Base-by-base conservation (phyloP, 2,888 invertebrate species). In the Notodonta dromedarius region DNA sequence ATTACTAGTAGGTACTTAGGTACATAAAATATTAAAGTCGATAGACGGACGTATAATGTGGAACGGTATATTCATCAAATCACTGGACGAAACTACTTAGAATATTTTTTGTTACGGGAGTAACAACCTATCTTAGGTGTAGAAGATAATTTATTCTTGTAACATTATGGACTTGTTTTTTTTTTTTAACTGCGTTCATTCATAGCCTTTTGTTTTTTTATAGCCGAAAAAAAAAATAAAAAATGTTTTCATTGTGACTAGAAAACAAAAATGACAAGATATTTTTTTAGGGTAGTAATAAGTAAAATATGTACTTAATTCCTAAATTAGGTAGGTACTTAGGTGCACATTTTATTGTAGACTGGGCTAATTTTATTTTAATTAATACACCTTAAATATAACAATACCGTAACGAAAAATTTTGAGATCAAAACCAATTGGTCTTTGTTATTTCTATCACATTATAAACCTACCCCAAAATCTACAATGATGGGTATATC, bases 381-480 rank as follows among this genome's bases (percentile, higher is more conserved):
- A 42, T 44, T 50, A 11, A 13, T 53, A 53, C 50, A 48, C 8
- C 8, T 8, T 7, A 51, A 51, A 16, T 24, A 51, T 51, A 51
- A 16, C 9, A 5, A 11, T 46, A 46, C 13, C 13, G 8, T 32
- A 52, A 32, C 9, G 32, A 52, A 63, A 60, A 35, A 35, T 68
- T 24, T 70, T 63, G 70, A 66, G 71, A 73, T 71, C 65, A 56
- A 55, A 60, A 63, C 66, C 67, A 70, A 71, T 67, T 64, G 32
- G 62, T 62, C 66, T 66, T 68, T 62, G 52, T 55, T 62, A 11
- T 55, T 61, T 56, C 24, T 72, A 70, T 72, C 72, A 72, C 72
- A 72, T 60, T 64, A 61, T 57, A 60, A 46, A n/a, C 9, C 48
- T 24, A 24, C 24, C 24, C 24, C 24, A 59, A 65, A 71, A 59